Evolutionary conservation across 2,797 vertebrate species (phyloP), one percentile per base, ranked within the genome.

Genomic region (Pseudocheirus occidentalis): DNA sequence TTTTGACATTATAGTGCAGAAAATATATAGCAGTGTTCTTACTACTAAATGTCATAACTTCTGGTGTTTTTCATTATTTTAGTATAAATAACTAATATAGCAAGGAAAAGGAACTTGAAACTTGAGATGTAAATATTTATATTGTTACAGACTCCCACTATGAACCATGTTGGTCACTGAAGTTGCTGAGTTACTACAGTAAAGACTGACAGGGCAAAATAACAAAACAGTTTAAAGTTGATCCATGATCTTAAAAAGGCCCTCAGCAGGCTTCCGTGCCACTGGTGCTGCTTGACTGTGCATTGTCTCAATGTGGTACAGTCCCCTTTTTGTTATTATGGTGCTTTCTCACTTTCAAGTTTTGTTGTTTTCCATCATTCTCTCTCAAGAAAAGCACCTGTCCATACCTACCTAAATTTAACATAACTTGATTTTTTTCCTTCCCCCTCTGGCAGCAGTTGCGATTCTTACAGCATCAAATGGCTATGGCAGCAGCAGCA

Each of bases 381-480:
- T 94, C 92, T 93, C 55, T 94, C 92, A 96, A 66, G 94, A 93
- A 97, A 97, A 96, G 95, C 73, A 94, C 46, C 93, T 95, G 87
- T 55, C 4, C 10, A 57, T 21, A 50, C 73, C 50, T 92, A 13
- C 90, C 93, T 91, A 34, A 7, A 18, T 91, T 58, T 94, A 97
- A 97, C 29, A 21, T 97, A 97, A 98, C 56, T 91, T 92, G 90
- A 97, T 97, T 97, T 95, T 27, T 93, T 59, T 91, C 9, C 7
- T 54, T 53, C 50, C 94, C 62, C 94, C 14, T 94, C 95, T 18
- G 97, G 96, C 98, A 98, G 98, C 99, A 99, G 99, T 99, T 99
- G 99, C 99, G 99, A 99, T 99, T 99, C 99, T 99, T 99, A 98
- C 99, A 99, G 99, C 99, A 99, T 99, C 99, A 99, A 99, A 99